These are phyloP conservation scores for Ferdinandea cuprea DNA, from an alignment of 2,888 invertebrate genomes.

Conservation along the genomic window DNA sequence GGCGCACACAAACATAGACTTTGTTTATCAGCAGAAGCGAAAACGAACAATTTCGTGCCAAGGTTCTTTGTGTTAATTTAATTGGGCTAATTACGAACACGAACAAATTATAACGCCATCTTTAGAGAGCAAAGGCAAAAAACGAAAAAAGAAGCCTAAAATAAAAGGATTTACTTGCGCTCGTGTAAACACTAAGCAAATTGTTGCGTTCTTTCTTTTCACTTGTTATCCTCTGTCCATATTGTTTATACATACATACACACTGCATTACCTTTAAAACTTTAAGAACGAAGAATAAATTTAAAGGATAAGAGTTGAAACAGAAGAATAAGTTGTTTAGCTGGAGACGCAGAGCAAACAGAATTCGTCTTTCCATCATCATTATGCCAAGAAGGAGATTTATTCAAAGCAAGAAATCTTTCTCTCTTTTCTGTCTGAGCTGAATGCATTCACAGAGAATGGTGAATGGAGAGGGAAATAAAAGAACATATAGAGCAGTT, in stretches of 20 bases:
- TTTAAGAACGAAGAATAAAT: constrained; percentile 12
- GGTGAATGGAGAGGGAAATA: no score
- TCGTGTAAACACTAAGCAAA: constrained; percentile 60
- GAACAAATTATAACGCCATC: constrained; percentile 70
- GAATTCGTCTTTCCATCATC: constrained; percentile 62
- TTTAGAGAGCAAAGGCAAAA: constrained; percentile 31
- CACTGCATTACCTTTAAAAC: constrained; percentile 53
- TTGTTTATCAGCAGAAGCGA: constrained; percentile 18
- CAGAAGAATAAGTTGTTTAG: constrained; percentile 34
- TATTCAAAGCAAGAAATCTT: constrained; percentile 58
- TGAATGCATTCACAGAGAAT: no score
- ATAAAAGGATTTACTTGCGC: constrained; percentile 45
- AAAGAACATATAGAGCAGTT: no score
- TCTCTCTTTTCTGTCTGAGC: no score
- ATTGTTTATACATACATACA: neutral
- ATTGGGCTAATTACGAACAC: constrained; percentile 71
- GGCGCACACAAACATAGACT: neutral
- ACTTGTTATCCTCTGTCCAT: constrained; percentile 4
- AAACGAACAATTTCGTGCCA: constrained; percentile 35
- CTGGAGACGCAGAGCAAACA: constrained; percentile 17
- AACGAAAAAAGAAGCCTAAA: constrained; percentile 21
- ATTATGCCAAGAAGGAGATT: constrained; percentile 54
- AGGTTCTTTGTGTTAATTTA: constrained; percentile 66
- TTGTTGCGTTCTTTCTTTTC: constrained; percentile 33
- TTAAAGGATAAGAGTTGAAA: constrained; percentile 42